phyloP scores from a whole-genome alignment of 2,797 vertebrate genomes.

The Champsocephalus esox region DNA sequence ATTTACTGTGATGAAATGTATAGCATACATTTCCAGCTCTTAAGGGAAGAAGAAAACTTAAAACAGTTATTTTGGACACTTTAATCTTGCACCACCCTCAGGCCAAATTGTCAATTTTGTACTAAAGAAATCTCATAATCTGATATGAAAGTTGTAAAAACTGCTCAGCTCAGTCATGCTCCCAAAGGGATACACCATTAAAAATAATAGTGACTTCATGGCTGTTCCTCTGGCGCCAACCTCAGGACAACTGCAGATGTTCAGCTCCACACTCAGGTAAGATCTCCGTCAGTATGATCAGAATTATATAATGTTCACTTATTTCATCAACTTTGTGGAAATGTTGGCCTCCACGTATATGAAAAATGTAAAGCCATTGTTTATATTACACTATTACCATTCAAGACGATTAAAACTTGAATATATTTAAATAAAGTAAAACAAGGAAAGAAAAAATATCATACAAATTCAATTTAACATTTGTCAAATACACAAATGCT shows the following conservation, averaged over 20 bases:
- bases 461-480: no score
- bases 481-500: no score
- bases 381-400: no score
- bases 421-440: no score
- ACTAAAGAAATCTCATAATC: background rate
- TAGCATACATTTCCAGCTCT: background rate
- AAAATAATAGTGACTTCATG: accelerated
- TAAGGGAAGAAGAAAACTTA: no score
- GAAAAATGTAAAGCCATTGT: no score
- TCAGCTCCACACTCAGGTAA: background rate
- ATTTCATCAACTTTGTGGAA: no score
- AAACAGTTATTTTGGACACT: background rate
- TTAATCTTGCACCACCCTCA: background rate
- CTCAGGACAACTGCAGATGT: background rate
- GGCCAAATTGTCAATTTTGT: background rate
- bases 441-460: no score
- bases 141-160: background rate
- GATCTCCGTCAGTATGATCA: background rate
- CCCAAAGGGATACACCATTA: background rate
- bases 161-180: slow-evolving; percentile 2
- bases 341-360: no score
- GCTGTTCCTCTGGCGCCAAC: slow-evolving; percentile 15
- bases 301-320: no score
- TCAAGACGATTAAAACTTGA: no score
- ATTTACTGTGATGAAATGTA: background rate